Evolutionary conservation across 2,113 vertebrate species (phyloP).

Genomic region (Rhynchomys soricoides): DNA sequence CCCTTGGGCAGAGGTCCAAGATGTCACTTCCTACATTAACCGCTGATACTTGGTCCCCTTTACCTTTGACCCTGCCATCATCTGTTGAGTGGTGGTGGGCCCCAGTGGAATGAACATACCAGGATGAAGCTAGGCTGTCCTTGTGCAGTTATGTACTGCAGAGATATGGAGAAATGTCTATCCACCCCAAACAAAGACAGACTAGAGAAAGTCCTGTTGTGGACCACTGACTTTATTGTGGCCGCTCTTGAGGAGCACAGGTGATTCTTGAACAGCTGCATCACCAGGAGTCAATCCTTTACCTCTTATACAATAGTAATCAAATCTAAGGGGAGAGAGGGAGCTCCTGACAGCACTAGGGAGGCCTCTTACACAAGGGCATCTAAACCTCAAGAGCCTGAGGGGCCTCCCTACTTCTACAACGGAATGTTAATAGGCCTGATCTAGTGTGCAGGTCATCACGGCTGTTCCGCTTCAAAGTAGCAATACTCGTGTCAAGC

Average conservation of each 20-base stretch:
- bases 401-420: background rate
- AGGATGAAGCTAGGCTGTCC: background rate
- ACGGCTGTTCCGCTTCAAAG: background rate
- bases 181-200: background rate
- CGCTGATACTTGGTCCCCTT: rapidly evolving
- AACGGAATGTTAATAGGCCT: background rate
- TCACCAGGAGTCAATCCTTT: background rate
- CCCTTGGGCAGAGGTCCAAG: background rate
- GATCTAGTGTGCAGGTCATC: background rate
- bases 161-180: background rate
- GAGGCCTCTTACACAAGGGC: too few relatives aligned
- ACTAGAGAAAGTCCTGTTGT: too few relatives aligned
- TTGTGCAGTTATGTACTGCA: background rate
- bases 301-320: background rate
- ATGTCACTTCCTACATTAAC: background rate
- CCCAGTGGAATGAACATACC: background rate
- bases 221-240: background rate
- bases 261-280: background rate
- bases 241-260: too few relatives aligned
- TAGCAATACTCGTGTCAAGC: background rate
- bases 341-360: too few relatives aligned
- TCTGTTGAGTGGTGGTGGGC: background rate
- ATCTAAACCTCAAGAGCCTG: too few relatives aligned
- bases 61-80: background rate
- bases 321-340: background rate